Evolutionary conservation across 2,888 invertebrate species (phyloP).

Genomic region (Nudaria mundana): DNA sequence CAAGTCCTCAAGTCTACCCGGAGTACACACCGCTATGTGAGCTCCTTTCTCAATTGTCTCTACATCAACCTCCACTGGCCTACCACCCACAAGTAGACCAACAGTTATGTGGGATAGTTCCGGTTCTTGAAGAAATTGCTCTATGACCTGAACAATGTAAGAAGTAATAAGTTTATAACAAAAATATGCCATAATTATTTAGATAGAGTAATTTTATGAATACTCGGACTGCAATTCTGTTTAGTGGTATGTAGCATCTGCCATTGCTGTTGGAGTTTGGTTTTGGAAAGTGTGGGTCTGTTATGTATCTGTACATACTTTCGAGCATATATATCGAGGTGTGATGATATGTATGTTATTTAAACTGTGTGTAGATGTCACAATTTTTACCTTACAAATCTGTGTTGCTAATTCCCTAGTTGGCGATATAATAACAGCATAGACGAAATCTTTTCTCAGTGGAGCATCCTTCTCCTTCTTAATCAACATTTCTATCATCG

Average conservation of each 20-base stretch:
- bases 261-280: no score
- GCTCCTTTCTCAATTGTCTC: conserved; percentile 85
- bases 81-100: conserved; percentile 90
- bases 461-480: conserved; percentile 81
- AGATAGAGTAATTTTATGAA: neutral
- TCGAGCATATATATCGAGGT: no score
- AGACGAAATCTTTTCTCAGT: conserved; percentile 88
- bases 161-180: neutral
- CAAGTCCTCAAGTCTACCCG: conserved; percentile 95
- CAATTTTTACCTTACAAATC: conserved; percentile 83
- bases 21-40: conserved; percentile 96
- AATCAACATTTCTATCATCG: conserved; percentile 91
- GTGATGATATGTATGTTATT: no score
- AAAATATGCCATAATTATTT: neutral
- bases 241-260: no score
- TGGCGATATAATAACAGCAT: conserved; percentile 95
- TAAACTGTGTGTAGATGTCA: no score
- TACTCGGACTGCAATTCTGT: no score
- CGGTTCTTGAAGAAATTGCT: conserved; percentile 72
- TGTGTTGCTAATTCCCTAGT: conserved; percentile 97
- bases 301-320: no score
- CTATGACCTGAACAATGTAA: conserved; percentile 58
- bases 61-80: conserved; percentile 88
- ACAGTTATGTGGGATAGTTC: conserved; percentile 75
- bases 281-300: no score